Conservation (phyloP, 2,113 vertebrate genomes). For the Oplegnathus fasciatus region DNA sequence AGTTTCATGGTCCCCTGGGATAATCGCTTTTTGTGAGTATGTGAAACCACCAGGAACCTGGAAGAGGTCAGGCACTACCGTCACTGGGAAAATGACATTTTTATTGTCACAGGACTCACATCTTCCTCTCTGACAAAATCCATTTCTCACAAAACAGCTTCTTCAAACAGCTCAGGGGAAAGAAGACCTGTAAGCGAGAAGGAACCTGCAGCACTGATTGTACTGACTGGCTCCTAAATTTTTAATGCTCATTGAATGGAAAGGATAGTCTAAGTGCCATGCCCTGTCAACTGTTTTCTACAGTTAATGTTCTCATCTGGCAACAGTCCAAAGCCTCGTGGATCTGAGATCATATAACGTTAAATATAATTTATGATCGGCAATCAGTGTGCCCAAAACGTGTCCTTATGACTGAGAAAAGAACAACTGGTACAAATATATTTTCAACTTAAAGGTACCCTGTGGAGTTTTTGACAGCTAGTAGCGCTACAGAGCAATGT, state of each 20-base stretch:
- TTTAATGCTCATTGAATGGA: slow-evolving; percentile 62
- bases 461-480: neutral
- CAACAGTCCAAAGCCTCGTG: neutral
- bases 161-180: slow-evolving; percentile 20
- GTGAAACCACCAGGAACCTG: slow-evolving; percentile 54
- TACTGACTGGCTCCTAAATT: slow-evolving; percentile 41
- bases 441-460: neutral
- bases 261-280: slow-evolving; percentile 28
- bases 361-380: neutral
- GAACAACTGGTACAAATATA: too few species aligned
- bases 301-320: slow-evolving; percentile 44
- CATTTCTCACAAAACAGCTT: slow-evolving; percentile 36
- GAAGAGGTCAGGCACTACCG: slow-evolving; percentile 56
- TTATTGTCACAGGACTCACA: slow-evolving; percentile 29
- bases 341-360: neutral
- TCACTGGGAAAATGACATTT: slow-evolving; percentile 27
- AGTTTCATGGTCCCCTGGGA: slow-evolving; percentile 70
- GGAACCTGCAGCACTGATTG: slow-evolving; percentile 9
- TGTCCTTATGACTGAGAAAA: neutral
- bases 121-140: slow-evolving; percentile 47
- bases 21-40: slow-evolving; percentile 43
- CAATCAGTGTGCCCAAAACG: neutral
- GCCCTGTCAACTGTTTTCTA: slow-evolving; percentile 7
- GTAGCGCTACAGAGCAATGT: neutral
- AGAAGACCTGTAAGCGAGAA: slow-evolving; percentile 21